Evolutionary conservation across 2,888 invertebrate genomes (phyloP), one percentile per base, ranked within the genome.

Genomic region (Altica lythri): DNA sequence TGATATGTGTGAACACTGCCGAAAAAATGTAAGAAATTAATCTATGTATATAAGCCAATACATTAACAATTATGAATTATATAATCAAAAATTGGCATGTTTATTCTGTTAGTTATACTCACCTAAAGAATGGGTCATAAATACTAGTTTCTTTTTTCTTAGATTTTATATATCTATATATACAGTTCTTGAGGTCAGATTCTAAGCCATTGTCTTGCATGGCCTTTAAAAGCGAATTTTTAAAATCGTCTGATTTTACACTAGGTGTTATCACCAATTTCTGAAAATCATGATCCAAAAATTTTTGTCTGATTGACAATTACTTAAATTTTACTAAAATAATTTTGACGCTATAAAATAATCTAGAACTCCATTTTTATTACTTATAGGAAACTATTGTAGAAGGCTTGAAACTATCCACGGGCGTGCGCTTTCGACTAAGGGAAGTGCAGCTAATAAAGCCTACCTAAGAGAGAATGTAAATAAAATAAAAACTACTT

Each of bases 161-260:
- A 44, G 80, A 81, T 60, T 89, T 85, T 60, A 88, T 82, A 86
- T 88, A 89, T 74, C 90, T 90, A 75, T 86, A 92, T 42, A 93
- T 87, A 54, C 90, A 88, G 70, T 93, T 93, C 63, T 90, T 82
- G 54, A 93, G 80, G 73, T 91, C 88, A 2, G 88, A 89, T 71
- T 93, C 92, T 66, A 92, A 78, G 2, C 90, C 91, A 57, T 86
- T 86, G 57, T 83, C 83, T 74, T 86, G 88, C 77, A 93, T 85
- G 17, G 89, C 86, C 63, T 85, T 84, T 62, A 89, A 81, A 56
- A 93, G 77, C 0, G 89, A 87, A 62, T 83, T 84, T 72, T 88
- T 87, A 71, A 93, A 90, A 72, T 91, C 87, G 60, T 87, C 85
- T 65, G 86, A 85, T 67, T 85, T 86, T 22, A 92, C 90, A 65